These are phyloP conservation scores for Mastomys natalensis DNA, from an alignment of 2,113 vertebrate species.

Conservation along the genomic window DNA sequence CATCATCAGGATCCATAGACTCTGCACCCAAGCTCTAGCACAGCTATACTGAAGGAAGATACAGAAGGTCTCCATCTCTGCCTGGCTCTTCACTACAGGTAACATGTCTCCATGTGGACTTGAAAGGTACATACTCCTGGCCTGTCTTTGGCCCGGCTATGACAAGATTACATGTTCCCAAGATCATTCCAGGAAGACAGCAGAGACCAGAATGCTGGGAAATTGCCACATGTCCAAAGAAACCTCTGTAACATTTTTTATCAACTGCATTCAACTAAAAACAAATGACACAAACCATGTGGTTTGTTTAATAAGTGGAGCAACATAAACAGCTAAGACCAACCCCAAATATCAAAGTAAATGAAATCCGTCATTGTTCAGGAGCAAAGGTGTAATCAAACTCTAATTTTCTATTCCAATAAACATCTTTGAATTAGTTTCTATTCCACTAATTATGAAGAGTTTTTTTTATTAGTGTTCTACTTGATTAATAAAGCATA, in stretches of 20 bases:
- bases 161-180: not conserved
- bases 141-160: not conserved
- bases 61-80: not conserved
- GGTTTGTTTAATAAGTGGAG: constrained; percentile 74
- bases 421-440: constrained; percentile 84
- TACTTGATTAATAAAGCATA: constrained; percentile 85
- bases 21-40: not conserved
- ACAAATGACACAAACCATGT: constrained; percentile 77
- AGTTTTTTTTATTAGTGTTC: constrained; percentile 81
- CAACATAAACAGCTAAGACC: constrained; percentile 62
- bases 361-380: constrained; percentile 78
- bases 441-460: constrained; percentile 82
- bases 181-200: not conserved
- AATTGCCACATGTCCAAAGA: constrained; percentile 72
- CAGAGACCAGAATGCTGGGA: constrained; percentile 59
- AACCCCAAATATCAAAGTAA: constrained; percentile 78
- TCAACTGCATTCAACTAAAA: constrained; percentile 66
- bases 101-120: not conserved
- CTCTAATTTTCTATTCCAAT: constrained; percentile 84
- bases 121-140: not conserved
- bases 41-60: not conserved
- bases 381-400: constrained; percentile 86
- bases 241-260: constrained; percentile 61
- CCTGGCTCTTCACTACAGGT: not conserved
- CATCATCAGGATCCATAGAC: too few relatives aligned